Conservation (phyloP, 2,888 invertebrate genomes). For the Chaetogeoica ovagalla region DNA sequence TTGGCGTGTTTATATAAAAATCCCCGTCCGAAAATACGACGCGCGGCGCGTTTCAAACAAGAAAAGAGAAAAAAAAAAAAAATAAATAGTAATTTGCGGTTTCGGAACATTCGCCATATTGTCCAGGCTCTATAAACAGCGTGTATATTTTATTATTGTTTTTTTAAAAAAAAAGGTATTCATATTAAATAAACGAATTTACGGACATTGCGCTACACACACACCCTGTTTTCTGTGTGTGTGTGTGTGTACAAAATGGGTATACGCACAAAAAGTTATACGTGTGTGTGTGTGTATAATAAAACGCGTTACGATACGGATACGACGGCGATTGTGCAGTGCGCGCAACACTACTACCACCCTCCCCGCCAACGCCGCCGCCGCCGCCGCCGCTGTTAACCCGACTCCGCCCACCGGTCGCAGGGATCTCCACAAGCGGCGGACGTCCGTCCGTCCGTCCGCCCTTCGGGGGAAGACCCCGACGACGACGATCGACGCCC, state of each 20-base stretch:
- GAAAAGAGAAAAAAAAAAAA: too few species aligned
- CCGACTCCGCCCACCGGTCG: conserved; percentile 51
- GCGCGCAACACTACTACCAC: background rate
- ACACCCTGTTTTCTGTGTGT: too few species aligned
- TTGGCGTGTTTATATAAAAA: background rate
- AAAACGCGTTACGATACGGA: too few species aligned
- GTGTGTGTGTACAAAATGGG: too few species aligned
- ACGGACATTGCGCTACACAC: too few species aligned
- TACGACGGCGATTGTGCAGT: too few species aligned
- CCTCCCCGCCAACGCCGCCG: conserved; percentile 3
- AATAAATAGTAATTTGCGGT: conserved; percentile 47
- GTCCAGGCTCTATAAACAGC: too few species aligned
- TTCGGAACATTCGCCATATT: conserved; percentile 32
- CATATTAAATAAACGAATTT: too few species aligned
- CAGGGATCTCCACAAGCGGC: conserved; percentile 43
- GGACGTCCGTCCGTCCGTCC: conserved; percentile 42
- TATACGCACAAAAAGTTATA: too few species aligned
- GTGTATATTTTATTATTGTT: too few species aligned
- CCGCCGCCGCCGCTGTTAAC: conserved; percentile 8
- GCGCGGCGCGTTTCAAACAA: background rate
- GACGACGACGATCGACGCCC: conserved; percentile 36
- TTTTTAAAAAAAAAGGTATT: too few species aligned
- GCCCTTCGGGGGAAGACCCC: conserved; percentile 49
- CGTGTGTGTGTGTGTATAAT: too few species aligned
- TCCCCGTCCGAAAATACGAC: background rate